phyloP scores from a whole-genome alignment of 2,797 vertebrate species.

The Etheostoma nigrum region DNA sequence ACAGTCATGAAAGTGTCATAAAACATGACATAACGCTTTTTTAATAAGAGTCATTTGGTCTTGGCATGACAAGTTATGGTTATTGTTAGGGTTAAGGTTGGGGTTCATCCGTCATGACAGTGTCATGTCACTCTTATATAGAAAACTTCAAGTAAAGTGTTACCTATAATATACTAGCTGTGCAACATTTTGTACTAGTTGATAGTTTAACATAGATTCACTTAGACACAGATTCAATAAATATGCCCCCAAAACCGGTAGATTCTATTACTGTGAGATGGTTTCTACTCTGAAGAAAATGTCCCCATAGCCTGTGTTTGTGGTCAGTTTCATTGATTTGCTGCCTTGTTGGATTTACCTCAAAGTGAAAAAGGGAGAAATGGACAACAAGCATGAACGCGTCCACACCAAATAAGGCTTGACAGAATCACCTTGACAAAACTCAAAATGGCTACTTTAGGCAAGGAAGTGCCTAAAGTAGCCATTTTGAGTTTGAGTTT shows the following conservation, averaged over 20 bases:
- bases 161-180: not conserved
- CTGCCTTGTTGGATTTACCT: constrained; percentile 74
- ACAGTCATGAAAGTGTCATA: too few relatives aligned
- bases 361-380: constrained; percentile 60
- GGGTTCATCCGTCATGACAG: too few relatives aligned
- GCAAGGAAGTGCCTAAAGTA: constrained; percentile 4
- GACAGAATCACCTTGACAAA: constrained; percentile 58
- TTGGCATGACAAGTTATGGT: too few relatives aligned
- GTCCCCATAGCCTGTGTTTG: constrained; percentile 54
- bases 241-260: constrained; percentile 34
- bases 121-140: too few relatives aligned
- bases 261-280: constrained; percentile 53
- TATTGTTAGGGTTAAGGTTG: too few relatives aligned
- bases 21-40: too few relatives aligned
- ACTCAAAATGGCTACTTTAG: constrained; percentile 60
- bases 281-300: constrained; percentile 50
- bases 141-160: too few relatives aligned
- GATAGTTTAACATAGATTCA: constrained; percentile 23
- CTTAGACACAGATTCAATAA: constrained; percentile 55
- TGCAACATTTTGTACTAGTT: constrained; percentile 8
- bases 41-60: too few relatives aligned
- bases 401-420: constrained; percentile 55
- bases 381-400: constrained; percentile 47
- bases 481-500: not conserved
- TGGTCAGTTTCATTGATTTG: constrained; percentile 71